Percentiles rank a stretch among this genome's conserved stretches.
phyloP scores from a whole-genome alignment of 2,888 invertebrate species.

The Criorhina ranunculi region DNA sequence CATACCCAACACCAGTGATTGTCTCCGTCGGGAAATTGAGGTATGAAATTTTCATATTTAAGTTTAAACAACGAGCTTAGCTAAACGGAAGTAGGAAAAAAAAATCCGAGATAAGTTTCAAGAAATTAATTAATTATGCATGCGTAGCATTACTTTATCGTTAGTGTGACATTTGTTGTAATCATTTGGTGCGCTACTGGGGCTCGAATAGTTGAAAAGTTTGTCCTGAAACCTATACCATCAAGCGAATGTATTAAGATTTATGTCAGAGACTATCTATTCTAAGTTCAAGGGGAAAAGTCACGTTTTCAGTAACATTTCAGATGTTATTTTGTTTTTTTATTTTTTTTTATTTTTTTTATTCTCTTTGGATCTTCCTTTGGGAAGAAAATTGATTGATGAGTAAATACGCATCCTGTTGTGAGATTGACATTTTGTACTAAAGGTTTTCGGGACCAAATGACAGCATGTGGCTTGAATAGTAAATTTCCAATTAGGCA shows the following conservation, averaged over 20 bases:
- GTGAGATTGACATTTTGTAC: constrained; percentile 32
- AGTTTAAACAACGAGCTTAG: constrained; percentile 35
- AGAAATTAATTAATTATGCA: constrained; percentile 60
- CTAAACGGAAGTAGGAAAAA: constrained; percentile 9
- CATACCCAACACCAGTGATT: constrained; percentile 1
- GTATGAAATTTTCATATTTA: constrained; percentile 9
- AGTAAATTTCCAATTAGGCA: constrained; percentile 43
- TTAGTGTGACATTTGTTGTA: constrained; percentile 61
- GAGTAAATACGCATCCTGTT: constrained; percentile 7
- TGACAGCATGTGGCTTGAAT: constrained; percentile 29
- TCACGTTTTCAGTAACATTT: constrained; percentile 24
- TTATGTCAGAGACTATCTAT: constrained; percentile 1
- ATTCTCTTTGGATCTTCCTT: neutral
- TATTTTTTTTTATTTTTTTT: neutral
- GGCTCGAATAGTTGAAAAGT: constrained; percentile 23
- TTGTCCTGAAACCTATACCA: constrained; percentile 28
- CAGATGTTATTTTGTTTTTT: neutral
- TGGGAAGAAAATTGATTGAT: constrained; percentile 40
- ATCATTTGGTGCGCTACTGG: constrained; percentile 8
- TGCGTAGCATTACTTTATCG: constrained; percentile 59
- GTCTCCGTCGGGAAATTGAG: constrained; percentile 12
- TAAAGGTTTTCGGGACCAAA: neutral
- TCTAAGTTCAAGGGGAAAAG: constrained; percentile 20
- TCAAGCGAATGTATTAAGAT: constrained; percentile 25
- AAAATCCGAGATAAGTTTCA: constrained; percentile 37